phyloP scores from a whole-genome alignment of 2,113 vertebrate genomes.

The Osmerus eperlanus region DNA sequence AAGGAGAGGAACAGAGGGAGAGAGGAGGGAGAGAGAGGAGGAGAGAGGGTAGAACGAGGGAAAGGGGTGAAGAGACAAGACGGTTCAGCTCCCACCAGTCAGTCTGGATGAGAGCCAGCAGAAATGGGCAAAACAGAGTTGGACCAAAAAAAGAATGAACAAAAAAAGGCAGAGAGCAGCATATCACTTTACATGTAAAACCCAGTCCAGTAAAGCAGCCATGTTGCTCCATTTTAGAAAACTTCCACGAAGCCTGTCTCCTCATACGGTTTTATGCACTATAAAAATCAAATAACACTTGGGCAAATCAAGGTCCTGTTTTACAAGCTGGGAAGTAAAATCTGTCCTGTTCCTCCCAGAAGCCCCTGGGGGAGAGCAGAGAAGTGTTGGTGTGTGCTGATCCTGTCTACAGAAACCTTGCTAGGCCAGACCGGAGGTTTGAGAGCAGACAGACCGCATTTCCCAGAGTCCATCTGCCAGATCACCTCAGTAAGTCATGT shows the following conservation, averaged over 20 bases:
- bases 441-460: conserved; percentile 40
- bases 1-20: not conserved
- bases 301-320: conserved; percentile 29
- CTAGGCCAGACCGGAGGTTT: not conserved
- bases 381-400: conserved; percentile 49
- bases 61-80: not conserved
- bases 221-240: conserved; percentile 10
- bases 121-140: conserved; percentile 1
- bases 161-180: not conserved
- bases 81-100: not conserved
- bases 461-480: conserved; percentile 28
- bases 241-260: not conserved
- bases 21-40: not conserved
- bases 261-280: conserved; percentile 28
- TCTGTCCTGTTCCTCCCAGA: conserved; percentile 17
- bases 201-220: conserved; percentile 1
- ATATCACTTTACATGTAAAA: conserved; percentile 23
- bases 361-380: conserved; percentile 40
- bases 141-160: not conserved
- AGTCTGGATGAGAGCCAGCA: not conserved
- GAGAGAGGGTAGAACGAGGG: not conserved
- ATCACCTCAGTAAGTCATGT: conserved; percentile 19
- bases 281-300: conserved; percentile 42
- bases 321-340: conserved; percentile 17
- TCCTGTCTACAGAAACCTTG: conserved; percentile 31